Evolutionary conservation across 2,113 vertebrate species (phyloP), one percentile per base, ranked within the genome.

Genomic region (Hypocryptadius cinnamomeus): DNA sequence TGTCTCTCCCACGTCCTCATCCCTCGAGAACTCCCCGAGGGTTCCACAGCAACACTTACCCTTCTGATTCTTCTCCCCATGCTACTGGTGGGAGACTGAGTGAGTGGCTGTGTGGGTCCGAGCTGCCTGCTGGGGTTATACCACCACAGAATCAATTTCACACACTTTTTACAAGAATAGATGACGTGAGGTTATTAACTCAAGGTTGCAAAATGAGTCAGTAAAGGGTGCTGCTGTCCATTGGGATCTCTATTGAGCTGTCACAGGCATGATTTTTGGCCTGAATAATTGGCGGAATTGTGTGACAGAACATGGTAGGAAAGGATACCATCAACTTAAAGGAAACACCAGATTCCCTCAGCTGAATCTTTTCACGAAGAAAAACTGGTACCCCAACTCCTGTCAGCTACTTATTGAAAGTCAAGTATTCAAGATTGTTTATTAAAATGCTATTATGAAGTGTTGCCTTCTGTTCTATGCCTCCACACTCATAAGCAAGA

Each of bases 401-500:
- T 95, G 69, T 87, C 88, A 90, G 65, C 39, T 74, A 60, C 85
- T 83, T 85, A 53, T 79, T 81, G 91, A 97, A 96, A 97, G 96
- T 95, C 94, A 95, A 96, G 57, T 90, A 87, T 96, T 96, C 89
- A 95, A 56, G 1, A 9, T 88, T 94, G 85, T 82, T 94, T 95
- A 87, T 97, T 96, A 97, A 96, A 96, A 95, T 66, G 57, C 60
- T 96, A 63, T 96, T 85, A 90, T 33, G 44, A 94, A 77, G 15
- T 69, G 65, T 90, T 91, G 82, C 85, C 91, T 93, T 97, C 89
- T 96, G 79, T 92, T 95, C 91, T 76, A 17, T 95, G 61, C 79
- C 82, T 92, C 72, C 79, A 79, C 81, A 78, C 82, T 95, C 96
- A 96, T 95, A 97, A 96, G 91, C 86, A 89, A 95, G 95, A 85